Percentiles rank a stretch among this genome's conserved stretches.
Evolutionary conservation across 2,888 invertebrate species (phyloP).

Genomic region (Ophion obscuratus): DNA sequence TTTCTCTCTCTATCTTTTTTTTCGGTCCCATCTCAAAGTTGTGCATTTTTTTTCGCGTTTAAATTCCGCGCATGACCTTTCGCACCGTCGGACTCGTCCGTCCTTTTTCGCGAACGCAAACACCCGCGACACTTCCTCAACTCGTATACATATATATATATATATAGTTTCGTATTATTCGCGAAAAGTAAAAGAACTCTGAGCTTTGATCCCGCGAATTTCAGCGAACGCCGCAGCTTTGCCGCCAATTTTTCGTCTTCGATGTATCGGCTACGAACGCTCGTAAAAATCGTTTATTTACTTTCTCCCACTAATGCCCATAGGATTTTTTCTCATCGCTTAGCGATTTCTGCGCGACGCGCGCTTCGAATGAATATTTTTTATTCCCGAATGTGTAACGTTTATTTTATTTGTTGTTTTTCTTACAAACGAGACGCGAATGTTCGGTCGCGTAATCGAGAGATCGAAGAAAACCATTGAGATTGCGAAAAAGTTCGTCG

Average conservation of each 20-base stretch:
- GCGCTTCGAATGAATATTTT: background rate
- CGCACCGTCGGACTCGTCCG: background rate
- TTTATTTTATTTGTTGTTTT: background rate
- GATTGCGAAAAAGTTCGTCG: background rate
- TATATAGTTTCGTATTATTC: no score
- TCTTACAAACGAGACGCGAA: background rate
- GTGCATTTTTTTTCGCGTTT: background rate
- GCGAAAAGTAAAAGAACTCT: no score
- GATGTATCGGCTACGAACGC: no score
- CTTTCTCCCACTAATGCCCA: background rate
- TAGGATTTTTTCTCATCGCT: background rate
- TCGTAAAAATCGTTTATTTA: no score
- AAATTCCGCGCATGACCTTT: no score
- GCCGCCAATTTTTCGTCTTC: no score
- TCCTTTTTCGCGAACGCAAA: background rate
- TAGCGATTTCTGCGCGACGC: background rate
- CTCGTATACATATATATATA: no score
- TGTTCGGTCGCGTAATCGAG: background rate
- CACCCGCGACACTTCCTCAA: no score
- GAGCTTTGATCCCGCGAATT: no score
- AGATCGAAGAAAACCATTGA: background rate
- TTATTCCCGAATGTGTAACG: background rate
- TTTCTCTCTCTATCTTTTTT: background rate
- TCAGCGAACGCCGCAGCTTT: no score
- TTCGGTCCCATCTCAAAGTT: slow-evolving; percentile 46